phyloP scores from a whole-genome alignment of 2,888 invertebrate species.

The Uropetala carovei region DNA sequence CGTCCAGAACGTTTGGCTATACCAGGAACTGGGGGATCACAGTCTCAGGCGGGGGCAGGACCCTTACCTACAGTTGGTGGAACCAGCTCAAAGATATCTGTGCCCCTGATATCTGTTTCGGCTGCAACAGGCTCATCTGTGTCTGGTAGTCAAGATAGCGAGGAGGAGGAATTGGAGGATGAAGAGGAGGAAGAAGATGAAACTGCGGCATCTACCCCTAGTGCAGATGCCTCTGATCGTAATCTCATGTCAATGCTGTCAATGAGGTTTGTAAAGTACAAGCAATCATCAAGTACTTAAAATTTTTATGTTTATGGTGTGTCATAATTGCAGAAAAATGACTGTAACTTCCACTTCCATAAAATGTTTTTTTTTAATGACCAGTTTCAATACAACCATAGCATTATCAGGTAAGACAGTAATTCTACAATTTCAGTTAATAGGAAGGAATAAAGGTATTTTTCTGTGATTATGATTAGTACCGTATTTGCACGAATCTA shows the following conservation, averaged over 20 bases:
- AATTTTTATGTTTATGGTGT: no score
- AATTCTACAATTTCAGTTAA: no score
- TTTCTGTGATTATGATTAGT: no score
- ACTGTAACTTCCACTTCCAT: no score
- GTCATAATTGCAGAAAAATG: no score
- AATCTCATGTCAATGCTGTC: conserved; percentile 84
- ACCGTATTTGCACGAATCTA: no score
- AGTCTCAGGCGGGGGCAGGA: conserved; percentile 80
- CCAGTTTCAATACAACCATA: no score
- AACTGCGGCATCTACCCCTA: conserved; percentile 84
- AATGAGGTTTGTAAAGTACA: conserved; percentile 77
- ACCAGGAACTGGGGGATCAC: conserved; percentile 69
- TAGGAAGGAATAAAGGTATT: no score
- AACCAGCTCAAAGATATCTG: conserved; percentile 23
- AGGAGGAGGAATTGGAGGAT: conserved; percentile 80
- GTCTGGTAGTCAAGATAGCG: conserved; percentile 83
- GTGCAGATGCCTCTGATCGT: conserved; percentile 87
- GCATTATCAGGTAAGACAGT: no score
- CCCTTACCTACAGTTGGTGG: not conserved
- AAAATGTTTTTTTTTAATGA: no score
- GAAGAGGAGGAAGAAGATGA: conserved; percentile 79
- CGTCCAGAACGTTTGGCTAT: conserved; percentile 74
- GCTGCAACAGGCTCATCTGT: conserved; percentile 72
- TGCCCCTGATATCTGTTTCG: conserved; percentile 73
- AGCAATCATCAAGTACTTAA: no score